phyloP scores from a whole-genome alignment of 1,140 invertebrate genomes.

The Elysia chlorotica region DNA sequence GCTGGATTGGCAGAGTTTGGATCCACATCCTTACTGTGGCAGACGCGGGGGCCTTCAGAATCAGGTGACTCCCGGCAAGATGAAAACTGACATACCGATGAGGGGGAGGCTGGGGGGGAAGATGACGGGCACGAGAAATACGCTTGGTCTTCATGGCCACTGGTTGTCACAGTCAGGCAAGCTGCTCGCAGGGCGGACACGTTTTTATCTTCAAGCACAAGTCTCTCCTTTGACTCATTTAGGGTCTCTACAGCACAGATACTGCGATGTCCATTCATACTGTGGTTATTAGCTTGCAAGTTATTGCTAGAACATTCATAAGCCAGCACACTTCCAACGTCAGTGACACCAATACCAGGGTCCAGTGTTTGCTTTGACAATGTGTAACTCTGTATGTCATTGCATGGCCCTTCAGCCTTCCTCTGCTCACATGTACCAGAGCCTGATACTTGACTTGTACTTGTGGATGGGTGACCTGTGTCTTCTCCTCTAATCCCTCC shows the following conservation, averaged over 20 bases:
- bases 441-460: no score
- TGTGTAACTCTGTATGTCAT: no score
- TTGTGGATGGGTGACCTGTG: no score
- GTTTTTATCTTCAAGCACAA: background rate
- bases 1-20: no score
- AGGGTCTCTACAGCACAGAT: no score
- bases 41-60: background rate
- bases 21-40: background rate
- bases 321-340: background rate
- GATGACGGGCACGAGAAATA: constrained; percentile 16
- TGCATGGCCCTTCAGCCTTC: no score
- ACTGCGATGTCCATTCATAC: no score
- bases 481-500: no score
- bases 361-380: no score
- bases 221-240: background rate
- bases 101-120: background rate
- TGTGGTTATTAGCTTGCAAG: no score
- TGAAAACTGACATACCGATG: background rate
- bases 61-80: background rate
- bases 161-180: background rate
- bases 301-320: background rate
- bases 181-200: background rate
- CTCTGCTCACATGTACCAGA: no score
- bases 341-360: no score
- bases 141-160: constrained; percentile 12